Base-by-base conservation (phyloP, 2,888 invertebrate species). In the Apotomis betuletana region DNA sequence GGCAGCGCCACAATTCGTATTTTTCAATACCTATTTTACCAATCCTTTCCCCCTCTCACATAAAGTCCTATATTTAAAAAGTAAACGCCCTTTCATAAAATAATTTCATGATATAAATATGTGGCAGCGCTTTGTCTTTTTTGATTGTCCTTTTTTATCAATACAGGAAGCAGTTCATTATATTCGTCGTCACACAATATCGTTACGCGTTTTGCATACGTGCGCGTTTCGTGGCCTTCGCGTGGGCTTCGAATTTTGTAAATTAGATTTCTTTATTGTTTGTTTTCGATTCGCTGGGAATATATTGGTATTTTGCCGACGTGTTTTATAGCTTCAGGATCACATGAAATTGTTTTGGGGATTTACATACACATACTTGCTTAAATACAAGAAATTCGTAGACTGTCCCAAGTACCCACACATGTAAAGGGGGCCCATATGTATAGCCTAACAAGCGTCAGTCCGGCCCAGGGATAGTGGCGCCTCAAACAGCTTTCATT, bases 231-330 rank as follows among this genome's bases (percentile, higher is more conserved):
- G 36, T 15, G 27, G 60, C 41, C 49, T 57, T 27, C 46, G 15
- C 41, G 49, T 8, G 15, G 38, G 49, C 60, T 38, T 3, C 10
- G 60, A 44, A 38, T 61, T 70, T 65, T 61, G 38, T 55, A 70
- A 67, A 70, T 70, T 61, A 67, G 60, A 54, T 54, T 41, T 41
- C 41, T 67, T 67, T 55, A 61, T 61, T 61, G 38, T 70, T 70
- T 70, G 70, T 55, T 55, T 27, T 49, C 60, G 36, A 41, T 60
- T 60, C 12, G 59, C 27, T 54, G 44, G 59, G 54, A 9, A 13
- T 60, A 41, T 15, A 60, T 70, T 70, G 49, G 49, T 68, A 44
- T 54, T 57, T 12, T 62, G 46, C 65, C 57, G 27, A 54, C 41
- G 5, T 38, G 36, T 57, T 46, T 65, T n/a, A 15, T 57, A 44